Conservation (phyloP, 2,113 vertebrate species). For the Gadus chalcogrammus region DNA sequence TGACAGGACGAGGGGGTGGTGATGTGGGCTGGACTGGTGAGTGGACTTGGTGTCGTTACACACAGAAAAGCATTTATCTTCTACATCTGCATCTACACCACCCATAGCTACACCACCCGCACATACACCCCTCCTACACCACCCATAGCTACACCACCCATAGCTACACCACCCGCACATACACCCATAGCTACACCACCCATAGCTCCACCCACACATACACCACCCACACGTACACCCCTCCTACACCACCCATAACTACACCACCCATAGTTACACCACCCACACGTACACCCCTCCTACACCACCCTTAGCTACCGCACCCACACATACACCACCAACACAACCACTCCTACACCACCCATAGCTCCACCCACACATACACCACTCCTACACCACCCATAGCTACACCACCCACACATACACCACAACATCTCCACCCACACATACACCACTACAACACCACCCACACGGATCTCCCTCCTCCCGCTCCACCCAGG, state of each 20-base stretch:
- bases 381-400: slow-evolving; percentile 25
- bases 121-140: too few species aligned
- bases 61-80: slow-evolving; percentile 2
- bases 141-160: too few species aligned
- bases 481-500: slow-evolving; percentile 21
- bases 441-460: neutral
- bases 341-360: too few species aligned
- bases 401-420: neutral
- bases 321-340: slow-evolving; percentile 27
- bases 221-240: neutral
- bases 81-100: neutral
- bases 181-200: too few species aligned
- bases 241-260: too few species aligned
- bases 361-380: neutral
- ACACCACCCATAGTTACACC: too few species aligned
- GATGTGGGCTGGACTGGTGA: slow-evolving; percentile 39
- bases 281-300: slow-evolving; percentile 22
- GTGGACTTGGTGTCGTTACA: slow-evolving; percentile 38
- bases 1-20: slow-evolving; percentile 6
- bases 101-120: too few species aligned
- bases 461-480: slow-evolving; percentile 23
- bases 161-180: neutral
- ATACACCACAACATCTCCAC: too few species aligned
- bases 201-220: neutral
- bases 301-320: neutral